Percentiles rank a stretch among this genome's conserved stretches.
Conservation (phyloP, 2,888 invertebrate genomes). For the Dyspetes luteomarginatus region DNA sequence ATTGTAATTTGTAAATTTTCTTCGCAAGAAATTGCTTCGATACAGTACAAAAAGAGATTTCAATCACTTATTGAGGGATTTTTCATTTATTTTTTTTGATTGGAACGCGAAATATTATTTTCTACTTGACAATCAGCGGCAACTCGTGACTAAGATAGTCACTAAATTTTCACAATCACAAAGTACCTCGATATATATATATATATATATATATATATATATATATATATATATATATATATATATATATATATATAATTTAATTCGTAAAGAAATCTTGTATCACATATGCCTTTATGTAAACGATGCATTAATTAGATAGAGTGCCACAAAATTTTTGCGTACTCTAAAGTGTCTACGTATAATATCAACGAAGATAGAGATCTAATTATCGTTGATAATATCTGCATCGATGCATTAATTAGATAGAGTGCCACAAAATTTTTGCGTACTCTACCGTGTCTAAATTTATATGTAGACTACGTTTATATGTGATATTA, state of each 20-base stretch:
- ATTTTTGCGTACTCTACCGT: slow-evolving; percentile 32
- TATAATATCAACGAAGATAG: no score
- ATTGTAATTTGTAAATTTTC: slow-evolving; percentile 25
- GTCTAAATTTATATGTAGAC: no score
- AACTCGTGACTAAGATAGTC: slow-evolving; percentile 41
- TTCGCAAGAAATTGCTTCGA: slow-evolving; percentile 3
- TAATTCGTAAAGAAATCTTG: slow-evolving; percentile 58
- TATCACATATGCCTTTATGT: slow-evolving; percentile 66
- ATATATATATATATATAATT: slow-evolving; percentile 11
- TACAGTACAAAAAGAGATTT: slow-evolving; percentile 55
- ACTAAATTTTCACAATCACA: slow-evolving; percentile 50
- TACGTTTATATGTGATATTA: no score
- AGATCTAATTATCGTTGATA: no score
- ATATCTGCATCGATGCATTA: slow-evolving; percentile 54
- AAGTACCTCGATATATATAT: slow-evolving; percentile 47
- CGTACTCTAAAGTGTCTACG: slow-evolving; percentile 8
- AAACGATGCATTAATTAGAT: slow-evolving; percentile 56
- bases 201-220: slow-evolving; percentile 23
- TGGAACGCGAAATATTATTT: slow-evolving; percentile 50
- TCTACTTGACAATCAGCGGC: slow-evolving; percentile 49
- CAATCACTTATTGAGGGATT: slow-evolving; percentile 35
- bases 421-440: slow-evolving; percentile 59
- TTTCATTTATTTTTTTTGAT: no score
- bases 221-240: slow-evolving; percentile 28
- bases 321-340: slow-evolving; percentile 56